Conservation (phyloP, 2,113 vertebrate genomes). For the Erinaceus europaeus region DNA sequence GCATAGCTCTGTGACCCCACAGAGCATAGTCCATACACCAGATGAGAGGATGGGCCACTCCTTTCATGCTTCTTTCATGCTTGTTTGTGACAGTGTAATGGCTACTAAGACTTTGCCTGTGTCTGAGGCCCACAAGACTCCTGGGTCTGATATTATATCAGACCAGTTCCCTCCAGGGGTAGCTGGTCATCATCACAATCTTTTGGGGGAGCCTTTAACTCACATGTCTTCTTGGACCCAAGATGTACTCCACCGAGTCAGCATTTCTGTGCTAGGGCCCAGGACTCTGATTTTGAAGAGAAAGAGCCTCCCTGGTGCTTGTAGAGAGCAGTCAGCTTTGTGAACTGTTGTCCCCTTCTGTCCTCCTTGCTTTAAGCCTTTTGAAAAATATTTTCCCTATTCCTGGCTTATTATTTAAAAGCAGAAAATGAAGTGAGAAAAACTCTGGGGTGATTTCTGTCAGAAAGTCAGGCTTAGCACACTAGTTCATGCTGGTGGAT, state of each 20-base stretch:
- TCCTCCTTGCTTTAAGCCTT: neutral
- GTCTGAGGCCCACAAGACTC: too few relatives aligned
- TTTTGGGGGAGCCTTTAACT: too few relatives aligned
- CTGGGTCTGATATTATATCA: too few relatives aligned
- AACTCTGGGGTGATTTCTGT: conserved; percentile 34
- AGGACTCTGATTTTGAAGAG: neutral
- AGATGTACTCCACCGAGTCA: neutral
- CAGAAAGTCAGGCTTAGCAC: conserved; percentile 47
- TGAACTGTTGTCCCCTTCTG: neutral
- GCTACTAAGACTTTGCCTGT: too few relatives aligned
- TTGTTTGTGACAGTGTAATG: too few relatives aligned
- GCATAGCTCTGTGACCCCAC: too few relatives aligned
- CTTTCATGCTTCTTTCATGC: too few relatives aligned
- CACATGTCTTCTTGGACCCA: neutral
- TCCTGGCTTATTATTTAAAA: neutral
- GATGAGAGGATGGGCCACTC: too few relatives aligned
- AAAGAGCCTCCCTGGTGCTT: neutral
- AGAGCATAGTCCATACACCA: too few relatives aligned
- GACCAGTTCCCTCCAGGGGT: too few relatives aligned
- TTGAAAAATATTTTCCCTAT: neutral
- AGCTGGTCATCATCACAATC: too few relatives aligned
- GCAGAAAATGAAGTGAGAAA: neutral
- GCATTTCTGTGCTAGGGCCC: neutral
- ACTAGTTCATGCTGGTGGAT: conserved; percentile 38
- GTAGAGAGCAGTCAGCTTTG: neutral